Percentiles rank a stretch among this genome's conserved stretches.
phyloP scores from a whole-genome alignment of 2,888 invertebrate genomes.

The Stomorhina lunata region DNA sequence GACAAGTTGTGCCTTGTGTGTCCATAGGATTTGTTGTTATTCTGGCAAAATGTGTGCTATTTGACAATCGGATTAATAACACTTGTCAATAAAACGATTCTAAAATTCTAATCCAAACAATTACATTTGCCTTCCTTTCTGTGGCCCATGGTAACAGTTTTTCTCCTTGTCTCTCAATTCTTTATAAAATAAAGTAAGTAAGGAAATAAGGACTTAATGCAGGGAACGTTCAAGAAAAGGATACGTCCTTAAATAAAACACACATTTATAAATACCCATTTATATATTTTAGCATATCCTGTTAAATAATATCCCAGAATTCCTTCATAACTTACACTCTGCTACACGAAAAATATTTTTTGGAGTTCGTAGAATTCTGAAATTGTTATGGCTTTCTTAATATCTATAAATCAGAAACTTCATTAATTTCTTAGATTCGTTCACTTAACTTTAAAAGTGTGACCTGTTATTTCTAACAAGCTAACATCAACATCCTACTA shows the following conservation, averaged over 20 bases:
- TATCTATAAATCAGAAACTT: no score
- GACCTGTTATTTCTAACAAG: no score
- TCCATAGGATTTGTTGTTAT: conserved; percentile 3
- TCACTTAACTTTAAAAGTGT: no score
- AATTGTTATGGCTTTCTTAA: no score
- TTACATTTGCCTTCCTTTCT: background rate
- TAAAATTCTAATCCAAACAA: background rate
- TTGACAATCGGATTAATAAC: conserved; percentile 56
- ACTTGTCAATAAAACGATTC: conserved; percentile 39
- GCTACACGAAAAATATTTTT: no score
- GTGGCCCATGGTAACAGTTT: no score
- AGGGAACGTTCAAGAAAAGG: background rate
- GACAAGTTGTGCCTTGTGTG: background rate
- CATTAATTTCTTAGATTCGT: no score
- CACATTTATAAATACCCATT: background rate
- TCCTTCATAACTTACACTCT: no score
- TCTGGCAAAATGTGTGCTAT: conserved; percentile 37
- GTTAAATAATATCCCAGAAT: no score
- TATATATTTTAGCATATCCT: no score
- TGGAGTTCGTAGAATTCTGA: no score
- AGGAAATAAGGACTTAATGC: background rate
- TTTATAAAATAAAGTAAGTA: background rate
- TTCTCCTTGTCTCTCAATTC: background rate
- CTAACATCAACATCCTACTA: no score
- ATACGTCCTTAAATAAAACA: background rate